These are phyloP conservation scores for Sula dactylatra DNA, from an alignment of 2,113 vertebrate genomes.

Conservation along the genomic window DNA sequence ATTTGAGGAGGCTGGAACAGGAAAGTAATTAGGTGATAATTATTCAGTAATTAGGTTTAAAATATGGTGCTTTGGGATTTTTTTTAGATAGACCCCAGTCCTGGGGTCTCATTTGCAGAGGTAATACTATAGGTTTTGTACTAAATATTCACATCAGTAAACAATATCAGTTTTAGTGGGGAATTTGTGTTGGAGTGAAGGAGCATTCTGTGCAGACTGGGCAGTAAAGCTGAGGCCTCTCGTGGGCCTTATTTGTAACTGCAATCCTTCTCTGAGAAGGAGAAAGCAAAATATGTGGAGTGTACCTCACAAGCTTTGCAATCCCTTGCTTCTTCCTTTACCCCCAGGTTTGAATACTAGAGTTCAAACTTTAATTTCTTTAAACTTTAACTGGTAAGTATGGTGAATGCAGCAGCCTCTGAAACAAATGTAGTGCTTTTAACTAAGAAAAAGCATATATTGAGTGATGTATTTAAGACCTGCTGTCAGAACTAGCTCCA, in stretches of 20 bases:
- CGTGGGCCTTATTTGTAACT: neutral
- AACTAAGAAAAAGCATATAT: neutral
- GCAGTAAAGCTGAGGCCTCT: neutral
- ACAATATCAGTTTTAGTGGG: neutral
- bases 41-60: too few species aligned
- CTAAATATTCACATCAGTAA: neutral
- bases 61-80: neutral
- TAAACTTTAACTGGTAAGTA: neutral
- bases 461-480: neutral
- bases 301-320: neutral
- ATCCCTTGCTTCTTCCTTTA: neutral
- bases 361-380: neutral
- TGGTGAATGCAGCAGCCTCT: neutral
- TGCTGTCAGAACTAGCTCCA: neutral
- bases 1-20: neutral
- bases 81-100: neutral
- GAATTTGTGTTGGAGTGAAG: neutral
- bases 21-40: neutral
- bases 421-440: neutral
- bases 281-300: rapidly evolving
- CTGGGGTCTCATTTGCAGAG: neutral
- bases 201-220: neutral
- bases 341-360: neutral
- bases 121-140: neutral
- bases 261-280: neutral